Conservation (phyloP, 2,888 invertebrate species). For the Lasius fuliginosus region DNA sequence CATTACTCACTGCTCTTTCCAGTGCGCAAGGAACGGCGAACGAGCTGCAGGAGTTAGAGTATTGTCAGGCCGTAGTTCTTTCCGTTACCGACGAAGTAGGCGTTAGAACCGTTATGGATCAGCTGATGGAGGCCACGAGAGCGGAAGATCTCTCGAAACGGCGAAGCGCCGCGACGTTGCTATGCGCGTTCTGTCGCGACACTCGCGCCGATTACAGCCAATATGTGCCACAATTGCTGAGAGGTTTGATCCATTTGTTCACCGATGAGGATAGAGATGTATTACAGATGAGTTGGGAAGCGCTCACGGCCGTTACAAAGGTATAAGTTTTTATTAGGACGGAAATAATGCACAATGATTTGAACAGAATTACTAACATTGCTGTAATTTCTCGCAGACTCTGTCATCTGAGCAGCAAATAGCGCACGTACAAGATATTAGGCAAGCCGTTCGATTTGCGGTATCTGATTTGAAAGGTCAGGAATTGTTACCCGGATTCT, state of each 20-base stretch:
- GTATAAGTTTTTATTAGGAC: slow-evolving; percentile 81
- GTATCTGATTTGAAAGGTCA: slow-evolving; percentile 93
- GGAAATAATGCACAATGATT: neutral
- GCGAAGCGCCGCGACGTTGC: slow-evolving; percentile 94
- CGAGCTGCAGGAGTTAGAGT: slow-evolving; percentile 93
- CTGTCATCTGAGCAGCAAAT: slow-evolving; percentile 95
- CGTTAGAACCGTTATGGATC: slow-evolving; percentile 95
- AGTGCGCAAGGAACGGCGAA: slow-evolving; percentile 90
- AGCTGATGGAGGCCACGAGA: slow-evolving; percentile 92
- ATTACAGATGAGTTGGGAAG: slow-evolving; percentile 96
- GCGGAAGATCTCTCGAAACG: slow-evolving; percentile 89
- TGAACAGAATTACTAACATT: neutral
- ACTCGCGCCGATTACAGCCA: slow-evolving; percentile 95
- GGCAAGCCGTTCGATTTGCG: slow-evolving; percentile 97
- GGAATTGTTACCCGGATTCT: slow-evolving; percentile 96
- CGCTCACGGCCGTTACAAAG: slow-evolving; percentile 95
- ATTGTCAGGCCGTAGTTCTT: slow-evolving; percentile 97
- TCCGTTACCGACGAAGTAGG: slow-evolving; percentile 96
- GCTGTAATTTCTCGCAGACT: slow-evolving; percentile 87
- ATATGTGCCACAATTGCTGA: slow-evolving; percentile 95
- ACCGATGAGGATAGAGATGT: slow-evolving; percentile 94
- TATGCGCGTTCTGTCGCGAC: slow-evolving; percentile 96
- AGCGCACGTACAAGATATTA: slow-evolving; percentile 94
- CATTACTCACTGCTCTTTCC: slow-evolving; percentile 92
- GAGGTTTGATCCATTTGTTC: slow-evolving; percentile 95